These are phyloP conservation scores for Heliconius sara DNA, from an alignment of 2,888 invertebrate species.

Conservation along the genomic window DNA sequence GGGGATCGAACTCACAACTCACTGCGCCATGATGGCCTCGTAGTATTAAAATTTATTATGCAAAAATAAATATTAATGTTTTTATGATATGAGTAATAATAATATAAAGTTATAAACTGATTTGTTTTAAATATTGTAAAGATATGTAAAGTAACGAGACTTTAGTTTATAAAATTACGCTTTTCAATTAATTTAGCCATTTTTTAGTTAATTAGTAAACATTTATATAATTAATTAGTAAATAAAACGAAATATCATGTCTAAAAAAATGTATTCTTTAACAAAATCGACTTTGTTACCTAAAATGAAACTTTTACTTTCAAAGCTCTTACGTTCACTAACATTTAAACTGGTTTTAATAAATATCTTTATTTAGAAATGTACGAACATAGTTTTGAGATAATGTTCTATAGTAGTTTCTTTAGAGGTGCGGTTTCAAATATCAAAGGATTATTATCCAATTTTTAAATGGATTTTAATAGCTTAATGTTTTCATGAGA, in stretches of 20 bases:
- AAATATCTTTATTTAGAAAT: constrained; percentile 17
- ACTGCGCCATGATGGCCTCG: too few relatives aligned
- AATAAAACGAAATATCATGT: neutral
- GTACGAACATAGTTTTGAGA: neutral
- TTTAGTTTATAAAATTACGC: neutral
- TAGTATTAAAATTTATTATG: too few relatives aligned
- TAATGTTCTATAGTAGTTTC: neutral
- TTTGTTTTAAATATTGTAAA: too few relatives aligned
- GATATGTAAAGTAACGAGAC: neutral
- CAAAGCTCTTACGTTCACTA: constrained; percentile 18
- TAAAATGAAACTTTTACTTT: constrained; percentile 21
- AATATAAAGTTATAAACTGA: too few relatives aligned
- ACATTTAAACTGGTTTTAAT: constrained; percentile 3
- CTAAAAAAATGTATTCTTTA: neutral
- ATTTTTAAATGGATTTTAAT: neutral
- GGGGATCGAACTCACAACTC: too few relatives aligned
- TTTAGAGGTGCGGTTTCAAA: neutral
- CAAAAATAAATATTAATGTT: too few relatives aligned
- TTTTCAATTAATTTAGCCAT: neutral
- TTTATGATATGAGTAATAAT: too few relatives aligned
- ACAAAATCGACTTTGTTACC: constrained; percentile 1
- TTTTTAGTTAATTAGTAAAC: neutral
- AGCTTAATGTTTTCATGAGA: neutral
- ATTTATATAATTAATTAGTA: neutral
- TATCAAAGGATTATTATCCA: neutral